Evolutionary conservation across 2,888 invertebrate species (phyloP).

Genomic region (Ligdia adustata): DNA sequence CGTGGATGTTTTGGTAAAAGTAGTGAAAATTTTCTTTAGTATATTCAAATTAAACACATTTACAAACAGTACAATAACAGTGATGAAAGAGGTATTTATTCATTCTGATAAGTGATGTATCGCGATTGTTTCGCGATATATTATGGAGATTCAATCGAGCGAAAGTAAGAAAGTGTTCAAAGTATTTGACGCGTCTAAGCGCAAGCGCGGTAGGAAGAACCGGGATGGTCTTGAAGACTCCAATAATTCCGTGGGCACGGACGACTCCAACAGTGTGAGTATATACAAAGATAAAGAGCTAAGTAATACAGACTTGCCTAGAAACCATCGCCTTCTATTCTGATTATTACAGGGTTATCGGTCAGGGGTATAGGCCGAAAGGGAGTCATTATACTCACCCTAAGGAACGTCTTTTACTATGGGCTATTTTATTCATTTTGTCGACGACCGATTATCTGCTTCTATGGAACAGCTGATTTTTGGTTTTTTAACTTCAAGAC

Average conservation of each 20-base stretch:
- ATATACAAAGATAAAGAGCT: slow-evolving; percentile 9
- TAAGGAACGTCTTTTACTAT: too few species aligned
- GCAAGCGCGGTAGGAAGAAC: slow-evolving; percentile 60
- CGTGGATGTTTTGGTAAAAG: slow-evolving; percentile 58
- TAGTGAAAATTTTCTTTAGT: slow-evolving; percentile 52
- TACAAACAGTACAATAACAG: slow-evolving; percentile 39
- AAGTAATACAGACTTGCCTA: too few species aligned
- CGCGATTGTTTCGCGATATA: slow-evolving; percentile 53
- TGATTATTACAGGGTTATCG: too few species aligned
- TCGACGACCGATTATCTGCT: too few species aligned
- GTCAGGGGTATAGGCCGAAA: too few species aligned
- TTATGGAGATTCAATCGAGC: slow-evolving; percentile 72
- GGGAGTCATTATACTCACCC: too few species aligned
- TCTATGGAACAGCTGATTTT: too few species aligned
- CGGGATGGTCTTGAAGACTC: slow-evolving; percentile 62
- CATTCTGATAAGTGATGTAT: slow-evolving; percentile 51
- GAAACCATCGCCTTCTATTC: too few species aligned
- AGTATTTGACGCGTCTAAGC: slow-evolving; percentile 70
- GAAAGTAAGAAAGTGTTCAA: slow-evolving; percentile 75
- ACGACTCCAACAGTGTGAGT: slow-evolving; percentile 72
- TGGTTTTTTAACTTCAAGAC: too few species aligned
- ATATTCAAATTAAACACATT: slow-evolving; percentile 39
- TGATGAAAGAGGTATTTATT: slow-evolving; percentile 51
- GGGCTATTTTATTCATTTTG: too few species aligned
- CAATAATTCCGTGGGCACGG: slow-evolving; percentile 58